Evolutionary conservation across 2,113 vertebrate species (phyloP), one percentile per base, ranked within the genome.

Genomic region (Scomber colias): DNA sequence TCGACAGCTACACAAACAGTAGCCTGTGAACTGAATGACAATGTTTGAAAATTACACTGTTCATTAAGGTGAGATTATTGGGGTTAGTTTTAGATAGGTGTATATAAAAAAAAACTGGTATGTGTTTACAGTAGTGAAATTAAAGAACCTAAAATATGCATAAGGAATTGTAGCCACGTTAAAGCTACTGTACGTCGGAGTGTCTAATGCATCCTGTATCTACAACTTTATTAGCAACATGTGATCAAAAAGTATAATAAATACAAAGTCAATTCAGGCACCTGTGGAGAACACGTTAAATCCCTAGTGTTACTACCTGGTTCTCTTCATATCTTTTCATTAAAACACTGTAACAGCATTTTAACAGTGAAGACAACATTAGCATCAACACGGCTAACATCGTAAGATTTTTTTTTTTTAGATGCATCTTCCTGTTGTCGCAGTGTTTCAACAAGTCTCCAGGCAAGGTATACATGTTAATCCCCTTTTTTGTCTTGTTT

Each of bases 201-300:
- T 49, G 11, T 66, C 15, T 6, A 53, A 21, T 31, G 44, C 1
- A 17, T 55, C 16, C 12, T 71, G 8, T 66, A 3, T 46, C 55
- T 79, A 19, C 1, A 1, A 69, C 53, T 72, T 69, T 17, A 67
- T 60, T 55, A n/a, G 35, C 27, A 56, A 62, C 4, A 12, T 5
- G 0, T 40, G 7, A 54, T 59, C 2, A 71, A 55, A 48, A 59
- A 19, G 3, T 4, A 45, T 11, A 55, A 84, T 14, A 88, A 81
- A 81, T 72, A 82, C 31, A 77, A 30, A 73, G 14, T 62, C 21
- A 51, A 54, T 40, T 81, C 40, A 17, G 51, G 31, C 24, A 61
- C 31, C 61, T 50, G 10, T 1, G 6, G 62, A 27, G n/a, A 60
- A 73, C 27, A 50, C 31, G 51, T 7, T 11, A 19, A 48, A 8